A percentile compares a stretch with the other conserved stretches of the same genome.
These are phyloP conservation scores for Apostichopus parvimensis DNA, from an alignment of 35 echinoderm and acorn worm species.

Conservation along the genomic window DNA sequence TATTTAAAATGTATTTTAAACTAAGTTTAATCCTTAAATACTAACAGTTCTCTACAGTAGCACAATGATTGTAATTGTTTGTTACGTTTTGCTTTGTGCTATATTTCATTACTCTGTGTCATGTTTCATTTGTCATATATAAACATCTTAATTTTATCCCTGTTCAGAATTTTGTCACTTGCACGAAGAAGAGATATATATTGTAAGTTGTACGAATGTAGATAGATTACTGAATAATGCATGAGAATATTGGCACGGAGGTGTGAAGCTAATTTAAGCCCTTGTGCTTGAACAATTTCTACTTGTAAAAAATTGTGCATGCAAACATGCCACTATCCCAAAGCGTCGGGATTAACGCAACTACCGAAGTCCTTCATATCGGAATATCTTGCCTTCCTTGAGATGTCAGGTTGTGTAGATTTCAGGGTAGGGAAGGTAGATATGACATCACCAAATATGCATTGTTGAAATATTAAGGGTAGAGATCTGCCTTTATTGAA, in stretches of 20 bases:
- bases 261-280: conserved; percentile 17
- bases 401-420: conserved; percentile 4
- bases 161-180: background rate
- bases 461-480: background rate
- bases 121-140: background rate
- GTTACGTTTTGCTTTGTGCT: too few species aligned
- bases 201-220: background rate
- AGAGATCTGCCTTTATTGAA: too few species aligned
- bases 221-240: conserved; percentile 13
- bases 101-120: too few species aligned
- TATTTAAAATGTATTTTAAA: too few species aligned
- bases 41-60: too few species aligned
- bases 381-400: background rate
- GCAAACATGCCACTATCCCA: conserved; percentile 16
- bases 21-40: too few species aligned
- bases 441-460: background rate
- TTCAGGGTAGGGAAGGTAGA: background rate
- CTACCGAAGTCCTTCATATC: background rate
- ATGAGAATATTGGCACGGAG: conserved; percentile 1
- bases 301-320: conserved; percentile 1
- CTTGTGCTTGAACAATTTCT: conserved; percentile 18
- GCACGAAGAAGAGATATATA: background rate
- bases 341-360: background rate
- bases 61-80: too few species aligned
- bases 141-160: background rate